Evolutionary conservation across 2,888 invertebrate species (phyloP).

Genomic region (Rhogogaster chlorosoma): DNA sequence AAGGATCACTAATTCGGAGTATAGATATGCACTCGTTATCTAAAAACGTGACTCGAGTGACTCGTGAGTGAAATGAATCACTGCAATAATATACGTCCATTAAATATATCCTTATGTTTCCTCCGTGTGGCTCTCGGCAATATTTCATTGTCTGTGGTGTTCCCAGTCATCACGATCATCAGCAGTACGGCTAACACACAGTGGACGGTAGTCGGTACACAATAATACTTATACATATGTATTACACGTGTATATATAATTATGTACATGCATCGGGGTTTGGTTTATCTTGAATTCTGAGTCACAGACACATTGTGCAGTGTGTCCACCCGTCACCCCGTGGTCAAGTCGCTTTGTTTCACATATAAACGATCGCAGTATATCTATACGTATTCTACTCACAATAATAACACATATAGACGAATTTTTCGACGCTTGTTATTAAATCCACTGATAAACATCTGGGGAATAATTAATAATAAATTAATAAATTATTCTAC

Average conservation of each 20-base stretch:
- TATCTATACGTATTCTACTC: background rate
- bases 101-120: background rate
- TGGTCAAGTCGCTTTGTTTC: slow-evolving; percentile 1
- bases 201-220: background rate
- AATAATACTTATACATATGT: background rate
- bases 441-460: background rate
- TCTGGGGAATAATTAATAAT: background rate
- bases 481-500: slow-evolving; percentile 10
- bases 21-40: background rate
- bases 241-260: background rate
- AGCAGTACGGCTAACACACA: background rate
- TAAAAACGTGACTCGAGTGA: background rate
- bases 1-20: background rate
- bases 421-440: background rate
- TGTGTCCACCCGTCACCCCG: slow-evolving; percentile 8
- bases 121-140: background rate
- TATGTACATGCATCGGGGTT: background rate
- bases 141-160: slow-evolving; percentile 10
- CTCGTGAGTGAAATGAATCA: slow-evolving; percentile 26
- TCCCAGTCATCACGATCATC: background rate
- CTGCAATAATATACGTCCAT: background rate
- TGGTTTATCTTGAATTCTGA: slow-evolving; percentile 20
- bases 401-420: background rate
- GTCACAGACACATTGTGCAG: background rate
- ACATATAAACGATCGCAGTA: background rate